phyloP scores from a whole-genome alignment of 1,140 invertebrate genomes.

The Tyrophagus putrescentiae region DNA sequence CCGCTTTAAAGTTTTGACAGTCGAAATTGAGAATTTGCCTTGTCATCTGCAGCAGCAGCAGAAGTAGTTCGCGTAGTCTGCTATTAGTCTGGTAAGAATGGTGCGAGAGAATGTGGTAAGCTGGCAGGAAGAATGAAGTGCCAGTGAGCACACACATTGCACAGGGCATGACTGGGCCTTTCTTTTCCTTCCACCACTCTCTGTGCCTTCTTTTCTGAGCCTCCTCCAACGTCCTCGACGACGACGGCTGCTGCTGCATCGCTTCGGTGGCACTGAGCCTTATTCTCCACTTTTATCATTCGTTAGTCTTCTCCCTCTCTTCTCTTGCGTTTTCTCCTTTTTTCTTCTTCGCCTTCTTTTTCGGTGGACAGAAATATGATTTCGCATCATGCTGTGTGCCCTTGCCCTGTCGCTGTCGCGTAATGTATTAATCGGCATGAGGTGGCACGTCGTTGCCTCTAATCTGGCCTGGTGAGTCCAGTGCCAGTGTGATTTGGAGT shows the following conservation, averaged over 20 bases:
- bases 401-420: too few species aligned
- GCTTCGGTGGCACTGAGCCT: background rate
- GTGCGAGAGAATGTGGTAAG: background rate
- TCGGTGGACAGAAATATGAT: too few species aligned
- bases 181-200: too few species aligned
- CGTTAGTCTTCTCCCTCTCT: background rate
- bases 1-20: constrained; percentile 8
- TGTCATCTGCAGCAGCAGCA: background rate
- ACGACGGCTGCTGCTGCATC: too few species aligned
- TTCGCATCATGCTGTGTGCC: background rate
- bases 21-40: background rate
- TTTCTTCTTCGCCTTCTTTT: too few species aligned
- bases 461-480: background rate
- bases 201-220: too few species aligned
- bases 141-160: too few species aligned
- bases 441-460: background rate
- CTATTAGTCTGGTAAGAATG: constrained; percentile 1
- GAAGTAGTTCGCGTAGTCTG: background rate
- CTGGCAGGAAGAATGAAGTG: too few species aligned
- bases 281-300: background rate
- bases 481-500: too few species aligned
- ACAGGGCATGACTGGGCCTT: background rate
- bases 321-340: too few species aligned
- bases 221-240: too few species aligned
- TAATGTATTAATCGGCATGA: constrained; percentile 13